A percentile compares a stretch with the other conserved stretches of the same genome.
phyloP scores from a whole-genome alignment of 2,113 vertebrate species.

The Callocephalon fimbriatum region DNA sequence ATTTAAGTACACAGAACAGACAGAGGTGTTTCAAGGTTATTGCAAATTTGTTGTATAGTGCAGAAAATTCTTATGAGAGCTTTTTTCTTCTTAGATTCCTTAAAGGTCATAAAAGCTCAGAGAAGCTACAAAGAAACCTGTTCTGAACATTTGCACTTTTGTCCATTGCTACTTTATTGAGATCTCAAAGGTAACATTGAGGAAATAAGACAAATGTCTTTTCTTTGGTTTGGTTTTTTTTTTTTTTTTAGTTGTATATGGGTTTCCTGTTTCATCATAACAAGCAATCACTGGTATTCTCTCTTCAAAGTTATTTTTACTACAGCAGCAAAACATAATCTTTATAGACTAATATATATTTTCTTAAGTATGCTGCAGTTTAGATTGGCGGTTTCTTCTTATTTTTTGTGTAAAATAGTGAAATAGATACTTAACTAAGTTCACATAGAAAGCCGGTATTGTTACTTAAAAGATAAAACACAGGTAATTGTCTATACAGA shows the following conservation, averaged over 20 bases:
- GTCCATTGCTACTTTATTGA: neutral
- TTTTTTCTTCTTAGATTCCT: neutral
- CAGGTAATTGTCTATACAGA: neutral
- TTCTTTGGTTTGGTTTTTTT: neutral
- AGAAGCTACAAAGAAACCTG: neutral
- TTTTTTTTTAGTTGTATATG: neutral
- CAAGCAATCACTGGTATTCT: neutral
- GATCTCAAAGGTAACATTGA: neutral
- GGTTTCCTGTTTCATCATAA: neutral
- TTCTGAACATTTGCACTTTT: neutral
- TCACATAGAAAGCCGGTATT: neutral
- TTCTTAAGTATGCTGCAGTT: neutral
- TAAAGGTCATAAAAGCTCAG: neutral
- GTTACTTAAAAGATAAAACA: neutral
- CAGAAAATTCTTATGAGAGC: neutral
- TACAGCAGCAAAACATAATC: neutral
- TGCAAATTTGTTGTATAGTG: neutral
- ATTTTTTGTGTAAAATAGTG: neutral
- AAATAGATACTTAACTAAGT: neutral
- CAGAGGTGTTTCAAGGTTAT: neutral
- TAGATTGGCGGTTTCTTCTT: neutral
- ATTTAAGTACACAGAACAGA: neutral
- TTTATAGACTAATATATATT: neutral
- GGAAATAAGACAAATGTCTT: neutral
- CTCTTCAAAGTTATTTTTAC: neutral